A percentile compares a stretch with the other conserved stretches of the same genome.
These are phyloP conservation scores for Cataglyphis albicans DNA, from an alignment of 2,888 invertebrate species.

Conservation along the genomic window DNA sequence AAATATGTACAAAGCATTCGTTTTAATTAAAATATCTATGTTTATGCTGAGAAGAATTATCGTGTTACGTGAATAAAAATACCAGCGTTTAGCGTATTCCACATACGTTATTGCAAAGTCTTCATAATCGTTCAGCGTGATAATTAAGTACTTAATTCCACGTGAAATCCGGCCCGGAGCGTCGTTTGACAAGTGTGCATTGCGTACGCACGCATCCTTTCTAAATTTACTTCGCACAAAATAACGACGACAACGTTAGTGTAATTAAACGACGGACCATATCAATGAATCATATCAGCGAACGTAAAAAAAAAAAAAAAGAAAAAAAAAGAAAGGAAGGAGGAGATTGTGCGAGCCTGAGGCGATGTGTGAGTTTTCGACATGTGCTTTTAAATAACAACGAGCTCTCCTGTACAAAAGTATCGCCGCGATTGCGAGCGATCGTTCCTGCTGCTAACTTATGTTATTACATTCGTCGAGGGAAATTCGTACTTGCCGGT, in stretches of 20 bases:
- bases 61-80: background rate
- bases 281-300: slow-evolving; percentile 58
- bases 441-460: slow-evolving; percentile 65
- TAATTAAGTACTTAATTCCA: slow-evolving; percentile 12
- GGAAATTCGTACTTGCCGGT: slow-evolving; percentile 29
- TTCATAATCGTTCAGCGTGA: slow-evolving; percentile 31
- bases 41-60: background rate
- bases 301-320: background rate
- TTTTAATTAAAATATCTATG: background rate
- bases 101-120: slow-evolving; percentile 20
- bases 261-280: slow-evolving; percentile 55
- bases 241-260: slow-evolving; percentile 53
- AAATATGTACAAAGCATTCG: background rate
- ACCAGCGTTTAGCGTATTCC: slow-evolving; percentile 41
- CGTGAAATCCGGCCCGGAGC: slow-evolving; percentile 36
- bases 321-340: background rate
- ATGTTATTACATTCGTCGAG: slow-evolving; percentile 34
- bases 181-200: slow-evolving; percentile 39
- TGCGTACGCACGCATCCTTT: slow-evolving; percentile 11
- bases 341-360: slow-evolving; percentile 1
- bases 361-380: slow-evolving; percentile 26
- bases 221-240: slow-evolving; percentile 52
- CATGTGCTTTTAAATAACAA: slow-evolving; percentile 52
- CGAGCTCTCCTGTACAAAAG: slow-evolving; percentile 47
- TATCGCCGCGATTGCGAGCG: slow-evolving; percentile 35